Evolutionary conservation across 1,140 invertebrate species (phyloP), one percentile per base, ranked within the genome.

Genomic region (Papilio dardanus): DNA sequence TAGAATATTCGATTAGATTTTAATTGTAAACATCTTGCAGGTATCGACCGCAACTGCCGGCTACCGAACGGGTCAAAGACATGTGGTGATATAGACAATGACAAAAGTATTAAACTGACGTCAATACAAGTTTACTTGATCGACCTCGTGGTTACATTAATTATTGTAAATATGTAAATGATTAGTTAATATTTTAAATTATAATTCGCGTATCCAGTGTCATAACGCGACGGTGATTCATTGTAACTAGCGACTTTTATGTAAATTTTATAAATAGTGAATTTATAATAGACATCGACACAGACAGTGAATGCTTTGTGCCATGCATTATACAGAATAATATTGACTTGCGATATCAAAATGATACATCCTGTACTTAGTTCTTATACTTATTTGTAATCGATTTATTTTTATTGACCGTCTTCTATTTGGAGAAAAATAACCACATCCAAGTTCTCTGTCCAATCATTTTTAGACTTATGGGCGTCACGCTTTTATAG

Each of bases 151-250:
- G 14, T 31, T 19, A 67, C 19, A 69, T 40, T 42, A 28, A 62
- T 14, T 58, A 73, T 58, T 92, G 91, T 92, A 91, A 91, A 92
- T 91, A 90, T 90, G 87, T 92, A 92, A 83, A 86, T 86, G 85
- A 79, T 77, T 83, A 85, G 79, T 74, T 79, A 80, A 74, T 71
- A 69, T 78, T 81, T 68, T 82, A 82, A 84, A 83, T 80, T 82
- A 81, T 81, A 74, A 81, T 82, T 78, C 77, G 76, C 50, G 71
- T 73, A 73, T 87, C 88, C 90, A 93, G 91, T 93, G 90, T 93
- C 90, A 90, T 92, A 87, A 31, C 42, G 42, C 42, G 40, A n/a
- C n/a, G 46, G 37, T 37, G 37, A 37, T 24, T 33, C 16, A 16
- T 66, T 21, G 40, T 14, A 37, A 21, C 67, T 35, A 69, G 33